Evolutionary conservation across 92 coral and sea anemone species (phyloP).

Genomic region (Umimayanthus kanabou): DNA sequence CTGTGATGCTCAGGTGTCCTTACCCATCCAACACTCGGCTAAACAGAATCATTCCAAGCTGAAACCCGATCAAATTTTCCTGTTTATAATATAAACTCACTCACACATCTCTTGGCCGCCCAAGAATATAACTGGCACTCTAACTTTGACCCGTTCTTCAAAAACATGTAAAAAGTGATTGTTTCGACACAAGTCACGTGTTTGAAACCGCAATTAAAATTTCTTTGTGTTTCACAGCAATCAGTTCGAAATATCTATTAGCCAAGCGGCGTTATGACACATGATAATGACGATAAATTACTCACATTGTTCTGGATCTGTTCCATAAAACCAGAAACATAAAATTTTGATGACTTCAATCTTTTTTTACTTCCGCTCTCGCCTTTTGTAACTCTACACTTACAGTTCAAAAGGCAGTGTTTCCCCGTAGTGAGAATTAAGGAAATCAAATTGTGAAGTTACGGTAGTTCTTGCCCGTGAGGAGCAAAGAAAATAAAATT

Average conservation of each 20-base stretch:
- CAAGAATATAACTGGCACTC: neutral
- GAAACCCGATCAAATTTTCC: slow-evolving; percentile 8
- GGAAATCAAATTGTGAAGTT: neutral
- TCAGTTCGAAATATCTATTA: slow-evolving; percentile 2
- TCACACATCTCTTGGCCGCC: neutral
- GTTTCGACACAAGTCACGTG: slow-evolving; percentile 9
- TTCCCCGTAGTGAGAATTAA: neutral
- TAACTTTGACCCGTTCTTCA: neutral
- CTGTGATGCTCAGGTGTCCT: neutral
- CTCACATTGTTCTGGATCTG: slow-evolving; percentile 5
- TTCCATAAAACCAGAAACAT: neutral
- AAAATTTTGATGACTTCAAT: neutral
- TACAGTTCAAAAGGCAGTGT: too few species aligned
- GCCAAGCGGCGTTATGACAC: slow-evolving; percentile 26
- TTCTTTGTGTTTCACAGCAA: slow-evolving; percentile 13
- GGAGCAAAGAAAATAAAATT: neutral
- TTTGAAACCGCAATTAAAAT: neutral
- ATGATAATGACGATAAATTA: slow-evolving; percentile 11
- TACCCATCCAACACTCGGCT: neutral
- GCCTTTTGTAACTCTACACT: neutral
- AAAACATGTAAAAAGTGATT: neutral
- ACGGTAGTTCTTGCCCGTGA: neutral
- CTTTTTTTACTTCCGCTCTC: slow-evolving; percentile 15
- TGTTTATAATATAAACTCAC: slow-evolving; percentile 33
- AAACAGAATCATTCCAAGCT: slow-evolving; percentile 13